A percentile compares a stretch with the other conserved stretches of the same genome.
These are phyloP conservation scores for Mythimna pallens DNA, from an alignment of 2,888 invertebrate species.

Conservation along the genomic window DNA sequence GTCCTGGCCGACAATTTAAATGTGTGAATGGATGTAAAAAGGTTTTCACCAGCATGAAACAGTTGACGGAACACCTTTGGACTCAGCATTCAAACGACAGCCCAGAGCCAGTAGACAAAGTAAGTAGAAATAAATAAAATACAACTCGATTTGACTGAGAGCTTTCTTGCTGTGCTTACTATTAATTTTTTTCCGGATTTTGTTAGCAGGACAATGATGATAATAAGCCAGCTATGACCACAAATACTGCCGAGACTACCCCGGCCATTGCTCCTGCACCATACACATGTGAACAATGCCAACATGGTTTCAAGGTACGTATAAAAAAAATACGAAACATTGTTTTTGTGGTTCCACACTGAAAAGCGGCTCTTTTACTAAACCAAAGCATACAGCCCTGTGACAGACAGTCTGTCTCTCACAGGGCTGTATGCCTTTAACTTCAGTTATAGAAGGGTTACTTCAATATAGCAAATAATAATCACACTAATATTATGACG, in stretches of 20 bases:
- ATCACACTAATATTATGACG: no score
- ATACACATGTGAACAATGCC: constrained; percentile 77
- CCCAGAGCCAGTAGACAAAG: constrained; percentile 14
- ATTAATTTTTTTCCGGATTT: not conserved
- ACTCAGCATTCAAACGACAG: constrained; percentile 61
- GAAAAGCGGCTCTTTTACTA: not conserved
- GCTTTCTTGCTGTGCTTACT: not conserved
- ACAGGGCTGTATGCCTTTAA: no score
- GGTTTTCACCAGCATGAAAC: constrained; percentile 69
- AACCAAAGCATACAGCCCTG: not conserved
- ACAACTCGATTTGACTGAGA: no score
- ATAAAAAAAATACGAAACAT: not conserved
- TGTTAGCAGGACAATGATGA: constrained; percentile 32
- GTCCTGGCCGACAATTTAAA: constrained; percentile 67
- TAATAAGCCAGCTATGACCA: constrained; percentile 4
- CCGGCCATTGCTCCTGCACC: constrained; percentile 34
- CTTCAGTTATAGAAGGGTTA: not conserved
- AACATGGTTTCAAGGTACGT: constrained; percentile 86
- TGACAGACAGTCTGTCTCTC: not conserved
- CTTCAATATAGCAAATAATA: not conserved
- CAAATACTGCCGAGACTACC: constrained; percentile 16
- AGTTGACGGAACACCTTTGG: constrained; percentile 70
- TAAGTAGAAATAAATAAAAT: constrained; percentile 17
- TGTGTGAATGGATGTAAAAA: constrained; percentile 73
- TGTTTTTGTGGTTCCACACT: not conserved